These are phyloP conservation scores for Rissa tridactyla DNA, from an alignment of 2,113 vertebrate species.

Conservation along the genomic window DNA sequence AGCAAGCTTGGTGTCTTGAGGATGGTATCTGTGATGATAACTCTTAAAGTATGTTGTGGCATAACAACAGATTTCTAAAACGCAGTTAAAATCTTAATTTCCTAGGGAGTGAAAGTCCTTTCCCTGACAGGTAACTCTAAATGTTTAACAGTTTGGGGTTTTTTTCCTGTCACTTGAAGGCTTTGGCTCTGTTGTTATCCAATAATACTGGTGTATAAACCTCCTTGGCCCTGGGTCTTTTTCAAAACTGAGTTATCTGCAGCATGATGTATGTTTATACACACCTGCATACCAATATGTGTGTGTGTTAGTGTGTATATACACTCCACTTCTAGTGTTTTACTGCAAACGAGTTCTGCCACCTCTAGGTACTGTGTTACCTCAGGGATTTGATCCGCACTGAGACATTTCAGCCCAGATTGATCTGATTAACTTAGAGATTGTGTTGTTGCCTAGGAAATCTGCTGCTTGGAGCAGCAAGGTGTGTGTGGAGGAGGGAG, in stretches of 20 bases:
- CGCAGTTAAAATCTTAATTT: not conserved
- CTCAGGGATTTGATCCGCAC: accelerated
- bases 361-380: accelerated
- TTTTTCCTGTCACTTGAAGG: not conserved
- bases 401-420: accelerated
- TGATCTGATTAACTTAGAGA: not conserved
- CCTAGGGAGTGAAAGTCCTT: not conserved
- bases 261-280: accelerated
- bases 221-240: not conserved
- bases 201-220: not conserved
- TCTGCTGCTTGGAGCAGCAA: not conserved
- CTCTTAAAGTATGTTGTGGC: no score
- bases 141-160: not conserved
- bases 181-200: not conserved
- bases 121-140: not conserved
- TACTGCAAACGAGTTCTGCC: no score
- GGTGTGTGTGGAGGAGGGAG: not conserved
- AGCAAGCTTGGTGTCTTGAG: not conserved
- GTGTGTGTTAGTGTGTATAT: accelerated
- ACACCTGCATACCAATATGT: accelerated
- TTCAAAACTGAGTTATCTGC: not conserved
- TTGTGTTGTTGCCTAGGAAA: not conserved
- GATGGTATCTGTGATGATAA: not conserved
- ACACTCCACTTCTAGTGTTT: no score
- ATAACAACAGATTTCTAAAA: not conserved